Evolutionary conservation across 2,888 invertebrate species (phyloP), one percentile per base, ranked within the genome.

Genomic region (Epinotia brunnichana): DNA sequence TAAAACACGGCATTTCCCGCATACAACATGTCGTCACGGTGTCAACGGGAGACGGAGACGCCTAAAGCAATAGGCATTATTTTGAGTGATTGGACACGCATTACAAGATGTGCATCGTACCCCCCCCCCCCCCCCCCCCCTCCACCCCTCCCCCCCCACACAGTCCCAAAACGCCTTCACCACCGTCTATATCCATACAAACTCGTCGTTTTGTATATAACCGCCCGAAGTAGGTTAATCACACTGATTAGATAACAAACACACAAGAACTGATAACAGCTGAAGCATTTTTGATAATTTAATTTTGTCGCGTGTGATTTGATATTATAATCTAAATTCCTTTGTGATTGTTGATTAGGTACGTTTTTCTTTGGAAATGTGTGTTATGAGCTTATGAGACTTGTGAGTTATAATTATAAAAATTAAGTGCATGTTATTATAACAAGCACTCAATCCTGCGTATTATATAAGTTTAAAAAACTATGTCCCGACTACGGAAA

Each of bases 281-380:
- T 63, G 60, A 63, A 73, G 61, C 75, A 74, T 76, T 74, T 75
- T 76, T 74, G 66, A 73, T 73, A 68, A 69, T 68, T 63, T 57
- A 17, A 48, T 61, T 68, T 67, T 21, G 56, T 48, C 51, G 39
- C 62, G 21, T 39, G 72, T 63, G 62, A 68, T 54, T 13, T 24
- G 44, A 48, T 62, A 64, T n/a, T 24, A 48, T 35, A 62, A 68
- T 56, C 60, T 39, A 68, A 68, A 68, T 72, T 68, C 68, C 54
- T 62, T 62, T 68, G 68, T 59, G 62, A 62, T 44, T 35, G 66
- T 19, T 54, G 41, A 29, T 29, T 53, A 41, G 5, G 15, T 56
- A 41, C 11, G 15, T 56, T 67, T 62, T 51, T 48, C 54, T 53
- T 61, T 56, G 48, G 68, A 53, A 71, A 35, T 51, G 21, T 17